These are phyloP conservation scores for Cinclus cinclus DNA, from an alignment of 2,113 vertebrate species.

Conservation along the genomic window DNA sequence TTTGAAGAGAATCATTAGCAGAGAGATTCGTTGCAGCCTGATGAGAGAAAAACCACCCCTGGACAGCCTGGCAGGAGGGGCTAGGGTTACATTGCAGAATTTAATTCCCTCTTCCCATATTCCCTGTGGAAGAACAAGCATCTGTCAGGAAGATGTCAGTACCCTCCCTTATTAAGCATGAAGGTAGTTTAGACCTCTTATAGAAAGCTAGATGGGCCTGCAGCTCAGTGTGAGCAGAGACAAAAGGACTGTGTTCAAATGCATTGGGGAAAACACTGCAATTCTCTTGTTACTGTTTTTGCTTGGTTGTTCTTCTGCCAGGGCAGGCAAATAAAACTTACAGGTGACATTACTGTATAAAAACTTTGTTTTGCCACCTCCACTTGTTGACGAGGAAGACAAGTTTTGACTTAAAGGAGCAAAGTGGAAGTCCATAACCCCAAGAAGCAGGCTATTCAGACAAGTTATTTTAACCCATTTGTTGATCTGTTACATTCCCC, in stretches of 20 bases:
- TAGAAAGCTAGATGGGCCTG: not conserved
- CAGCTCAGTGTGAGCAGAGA: not conserved
- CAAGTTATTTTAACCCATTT: not conserved
- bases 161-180: not conserved
- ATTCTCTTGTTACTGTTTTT: constrained; percentile 20
- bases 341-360: constrained; percentile 51
- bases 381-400: not conserved
- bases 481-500: not conserved
- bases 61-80: not conserved
- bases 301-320: constrained; percentile 36
- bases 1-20: not conserved
- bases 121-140: not conserved
- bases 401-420: not conserved
- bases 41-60: not conserved
- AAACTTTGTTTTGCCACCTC: constrained; percentile 26
- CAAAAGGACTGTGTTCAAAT: not conserved
- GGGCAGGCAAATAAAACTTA: constrained; percentile 60
- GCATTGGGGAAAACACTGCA: not conserved
- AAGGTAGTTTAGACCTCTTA: not conserved
- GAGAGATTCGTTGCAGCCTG: not conserved
- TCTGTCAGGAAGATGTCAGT: not conserved
- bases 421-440: not conserved
- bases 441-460: not conserved
- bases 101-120: not conserved
- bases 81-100: not conserved